Conservation (phyloP, 2,797 vertebrate genomes). For the Eupleurogrammus muticus region DNA sequence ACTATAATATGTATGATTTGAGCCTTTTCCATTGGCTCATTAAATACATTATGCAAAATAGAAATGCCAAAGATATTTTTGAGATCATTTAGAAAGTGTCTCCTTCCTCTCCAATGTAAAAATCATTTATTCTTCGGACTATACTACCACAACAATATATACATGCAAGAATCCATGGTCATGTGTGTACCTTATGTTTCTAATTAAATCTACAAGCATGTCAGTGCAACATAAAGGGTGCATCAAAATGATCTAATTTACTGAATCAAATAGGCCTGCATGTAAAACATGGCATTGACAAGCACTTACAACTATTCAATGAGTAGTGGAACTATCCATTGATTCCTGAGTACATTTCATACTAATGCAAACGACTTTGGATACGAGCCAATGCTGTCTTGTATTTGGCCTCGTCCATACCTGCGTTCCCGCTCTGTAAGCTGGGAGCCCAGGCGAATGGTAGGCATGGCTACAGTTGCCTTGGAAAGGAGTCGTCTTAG, state of each 20-base stretch:
- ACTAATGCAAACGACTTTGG: constrained; percentile 46
- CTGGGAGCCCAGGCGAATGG: constrained; percentile 81
- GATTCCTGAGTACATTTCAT: constrained; percentile 18
- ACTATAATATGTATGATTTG: neutral
- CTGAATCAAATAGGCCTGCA: constrained; percentile 44
- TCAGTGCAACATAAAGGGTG: constrained; percentile 35
- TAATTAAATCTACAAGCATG: constrained; percentile 54
- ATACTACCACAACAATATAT: constrained; percentile 2
- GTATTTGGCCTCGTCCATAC: constrained; percentile 73
- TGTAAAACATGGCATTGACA: constrained; percentile 10
- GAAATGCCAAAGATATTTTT: too few species aligned
- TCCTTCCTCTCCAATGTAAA: neutral
- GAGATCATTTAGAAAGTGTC: too few species aligned
- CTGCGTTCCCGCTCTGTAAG: constrained; percentile 83
- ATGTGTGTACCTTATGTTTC: constrained; percentile 21
- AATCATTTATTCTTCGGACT: neutral
- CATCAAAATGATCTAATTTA: constrained; percentile 34
- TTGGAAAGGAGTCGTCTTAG: constrained; percentile 82
- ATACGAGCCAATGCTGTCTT: constrained; percentile 35
- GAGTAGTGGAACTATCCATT: constrained; percentile 2
- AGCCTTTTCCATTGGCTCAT: neutral
- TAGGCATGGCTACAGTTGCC: constrained; percentile 83
- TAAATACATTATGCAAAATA: too few species aligned
- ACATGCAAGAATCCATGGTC: constrained; percentile 27
- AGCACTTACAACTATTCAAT: constrained; percentile 16